Evolutionary conservation across 2,797 vertebrate genomes (phyloP).

Genomic region (Morus bassanus): DNA sequence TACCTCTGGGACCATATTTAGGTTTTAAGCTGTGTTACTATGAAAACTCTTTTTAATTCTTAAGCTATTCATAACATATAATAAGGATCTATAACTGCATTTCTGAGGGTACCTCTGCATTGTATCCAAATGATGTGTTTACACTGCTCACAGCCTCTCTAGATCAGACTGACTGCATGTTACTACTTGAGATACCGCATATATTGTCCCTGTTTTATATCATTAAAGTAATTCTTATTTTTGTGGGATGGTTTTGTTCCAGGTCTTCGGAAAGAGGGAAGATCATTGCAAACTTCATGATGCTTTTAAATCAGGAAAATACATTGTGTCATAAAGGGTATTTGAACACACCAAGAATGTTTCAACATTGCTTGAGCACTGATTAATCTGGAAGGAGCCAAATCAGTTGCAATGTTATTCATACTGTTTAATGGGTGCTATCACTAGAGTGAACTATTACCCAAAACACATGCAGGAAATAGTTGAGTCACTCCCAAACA

Average conservation of each 20-base stretch:
- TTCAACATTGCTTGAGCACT: not conserved
- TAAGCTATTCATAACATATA: not conserved
- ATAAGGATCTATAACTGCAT: not conserved
- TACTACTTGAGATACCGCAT: not conserved
- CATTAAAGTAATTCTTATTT: not conserved
- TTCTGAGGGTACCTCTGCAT: not conserved
- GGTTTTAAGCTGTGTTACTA: not conserved
- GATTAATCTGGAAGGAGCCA: not conserved
- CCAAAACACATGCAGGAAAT: not conserved
- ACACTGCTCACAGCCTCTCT: not conserved
- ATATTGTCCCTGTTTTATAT: not conserved
- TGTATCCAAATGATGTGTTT: not conserved
- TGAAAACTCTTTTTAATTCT: not conserved
- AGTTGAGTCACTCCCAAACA: not conserved
- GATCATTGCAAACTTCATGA: not conserved
- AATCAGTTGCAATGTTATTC: not conserved
- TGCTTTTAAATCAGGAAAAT: not conserved
- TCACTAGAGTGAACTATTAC: not conserved
- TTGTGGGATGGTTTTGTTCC: not conserved
- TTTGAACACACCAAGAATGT: not conserved
- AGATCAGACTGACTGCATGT: not conserved
- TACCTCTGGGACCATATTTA: not conserved
- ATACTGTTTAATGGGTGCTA: not conserved
- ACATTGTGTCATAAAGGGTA: not conserved
- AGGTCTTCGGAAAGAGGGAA: not conserved